Conservation (phyloP, 2,888 invertebrate genomes). For the Venusia cambrica region DNA sequence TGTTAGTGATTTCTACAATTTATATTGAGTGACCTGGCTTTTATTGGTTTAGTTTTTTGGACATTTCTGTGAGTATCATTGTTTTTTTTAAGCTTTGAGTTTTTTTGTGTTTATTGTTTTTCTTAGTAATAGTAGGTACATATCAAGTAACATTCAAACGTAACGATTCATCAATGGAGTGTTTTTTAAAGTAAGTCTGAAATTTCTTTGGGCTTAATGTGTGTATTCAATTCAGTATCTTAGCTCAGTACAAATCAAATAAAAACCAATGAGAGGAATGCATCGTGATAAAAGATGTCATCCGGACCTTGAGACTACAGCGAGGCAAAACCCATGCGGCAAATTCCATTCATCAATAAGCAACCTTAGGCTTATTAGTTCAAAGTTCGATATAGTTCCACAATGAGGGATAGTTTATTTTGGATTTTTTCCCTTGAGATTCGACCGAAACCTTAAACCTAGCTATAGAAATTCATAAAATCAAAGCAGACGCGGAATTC, state of each 20-base stretch:
- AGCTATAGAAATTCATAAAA: conserved; percentile 77
- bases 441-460: conserved; percentile 69
- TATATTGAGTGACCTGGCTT: conserved; percentile 46
- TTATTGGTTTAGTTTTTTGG: conserved; percentile 39
- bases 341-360: conserved; percentile 33
- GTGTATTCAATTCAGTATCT: conserved; percentile 22
- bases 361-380: conserved; percentile 36
- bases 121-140: too few relatives aligned
- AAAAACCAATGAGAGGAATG: conserved; percentile 68
- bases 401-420: conserved; percentile 33
- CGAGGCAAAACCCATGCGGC: conserved; percentile 53
- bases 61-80: conserved; percentile 67
- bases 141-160: too few relatives aligned
- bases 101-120: conserved; percentile 10
- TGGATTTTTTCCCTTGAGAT: conserved; percentile 51
- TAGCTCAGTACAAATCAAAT: conserved; percentile 47
- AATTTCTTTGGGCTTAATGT: background rate
- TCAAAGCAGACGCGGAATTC: conserved; percentile 52
- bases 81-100: conserved; percentile 12
- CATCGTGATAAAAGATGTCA: conserved; percentile 79
- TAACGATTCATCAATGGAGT: too few relatives aligned
- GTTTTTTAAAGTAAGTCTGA: too few relatives aligned
- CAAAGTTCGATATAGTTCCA: conserved; percentile 46
- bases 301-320: conserved; percentile 67
- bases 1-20: conserved; percentile 57